Evolutionary conservation across 2,797 vertebrate species (phyloP).

Genomic region (Mionectes olivaceus): DNA sequence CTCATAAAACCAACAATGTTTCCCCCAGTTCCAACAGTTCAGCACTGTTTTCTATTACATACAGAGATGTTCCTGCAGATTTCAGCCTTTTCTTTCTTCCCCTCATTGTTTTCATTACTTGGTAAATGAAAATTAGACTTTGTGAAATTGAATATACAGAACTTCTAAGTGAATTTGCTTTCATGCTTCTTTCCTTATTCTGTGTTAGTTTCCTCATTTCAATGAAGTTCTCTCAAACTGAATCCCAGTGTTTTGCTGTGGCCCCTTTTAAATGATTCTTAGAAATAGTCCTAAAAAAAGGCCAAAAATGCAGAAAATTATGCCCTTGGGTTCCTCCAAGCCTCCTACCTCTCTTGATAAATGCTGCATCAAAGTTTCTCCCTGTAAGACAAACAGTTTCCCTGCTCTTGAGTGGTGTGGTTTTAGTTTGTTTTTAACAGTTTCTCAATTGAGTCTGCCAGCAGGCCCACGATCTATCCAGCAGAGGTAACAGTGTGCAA

Average conservation of each 20-base stretch:
- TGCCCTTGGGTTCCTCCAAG: background rate
- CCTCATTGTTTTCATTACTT: background rate
- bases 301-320: background rate
- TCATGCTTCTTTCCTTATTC: background rate
- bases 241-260: background rate
- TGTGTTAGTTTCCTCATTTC: background rate
- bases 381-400: background rate
- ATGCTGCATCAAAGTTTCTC: background rate
- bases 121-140: background rate
- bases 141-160: background rate
- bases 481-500: background rate
- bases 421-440: constrained; percentile 14
- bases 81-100: background rate
- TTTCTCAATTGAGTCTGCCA: background rate
- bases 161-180: background rate
- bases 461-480: background rate
- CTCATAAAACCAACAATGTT: background rate
- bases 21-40: background rate
- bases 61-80: background rate
- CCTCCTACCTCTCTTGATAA: background rate
- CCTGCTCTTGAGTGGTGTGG: background rate
- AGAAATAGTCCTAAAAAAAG: background rate
- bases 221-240: background rate
- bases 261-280: background rate
- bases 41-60: background rate